phyloP scores from a whole-genome alignment of 2,113 vertebrate genomes.

The Girardinichthys multiradiatus region DNA sequence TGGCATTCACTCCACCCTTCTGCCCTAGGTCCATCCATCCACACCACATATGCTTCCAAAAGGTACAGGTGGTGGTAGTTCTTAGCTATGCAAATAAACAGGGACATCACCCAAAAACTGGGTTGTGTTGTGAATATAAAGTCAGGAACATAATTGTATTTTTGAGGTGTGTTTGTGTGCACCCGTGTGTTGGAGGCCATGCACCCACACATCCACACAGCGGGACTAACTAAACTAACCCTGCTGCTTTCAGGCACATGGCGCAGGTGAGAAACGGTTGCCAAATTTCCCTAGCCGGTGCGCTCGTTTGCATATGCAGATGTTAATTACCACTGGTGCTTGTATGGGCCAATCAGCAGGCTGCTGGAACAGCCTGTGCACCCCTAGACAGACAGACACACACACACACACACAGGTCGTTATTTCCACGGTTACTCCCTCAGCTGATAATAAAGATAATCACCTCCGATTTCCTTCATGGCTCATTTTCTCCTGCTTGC shows the following conservation, averaged over 20 bases:
- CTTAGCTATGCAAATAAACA: slow-evolving; percentile 43
- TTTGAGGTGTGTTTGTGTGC: slow-evolving; percentile 14
- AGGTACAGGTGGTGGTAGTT: slow-evolving; percentile 46
- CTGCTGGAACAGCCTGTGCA: slow-evolving; percentile 67
- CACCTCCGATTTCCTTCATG: slow-evolving; percentile 77
- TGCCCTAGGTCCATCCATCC: slow-evolving; percentile 24
- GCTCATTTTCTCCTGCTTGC: slow-evolving; percentile 72
- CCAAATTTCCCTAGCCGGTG: slow-evolving; percentile 64
- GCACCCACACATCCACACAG: slow-evolving; percentile 13
- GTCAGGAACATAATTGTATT: slow-evolving; percentile 41
- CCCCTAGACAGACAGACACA: slow-evolving; percentile 2
- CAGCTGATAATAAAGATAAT: slow-evolving; percentile 80
- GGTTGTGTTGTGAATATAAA: slow-evolving; percentile 42
- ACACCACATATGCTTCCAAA: slow-evolving; percentile 51
- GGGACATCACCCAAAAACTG: slow-evolving; percentile 33
- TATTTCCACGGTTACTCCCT: slow-evolving; percentile 72
- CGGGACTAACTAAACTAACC: slow-evolving; percentile 30
- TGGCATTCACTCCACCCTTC: slow-evolving; percentile 28
- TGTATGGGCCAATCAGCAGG: slow-evolving; percentile 71
- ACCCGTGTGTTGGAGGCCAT: not conserved
- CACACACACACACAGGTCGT: slow-evolving; percentile 34
- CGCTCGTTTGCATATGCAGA: slow-evolving; percentile 78
- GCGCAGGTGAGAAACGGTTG: slow-evolving; percentile 67
- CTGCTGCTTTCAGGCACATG: slow-evolving; percentile 55
- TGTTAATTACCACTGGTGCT: slow-evolving; percentile 76